Evolutionary conservation across 2,113 vertebrate species (phyloP).

Genomic region (Propithecus coquereli): DNA sequence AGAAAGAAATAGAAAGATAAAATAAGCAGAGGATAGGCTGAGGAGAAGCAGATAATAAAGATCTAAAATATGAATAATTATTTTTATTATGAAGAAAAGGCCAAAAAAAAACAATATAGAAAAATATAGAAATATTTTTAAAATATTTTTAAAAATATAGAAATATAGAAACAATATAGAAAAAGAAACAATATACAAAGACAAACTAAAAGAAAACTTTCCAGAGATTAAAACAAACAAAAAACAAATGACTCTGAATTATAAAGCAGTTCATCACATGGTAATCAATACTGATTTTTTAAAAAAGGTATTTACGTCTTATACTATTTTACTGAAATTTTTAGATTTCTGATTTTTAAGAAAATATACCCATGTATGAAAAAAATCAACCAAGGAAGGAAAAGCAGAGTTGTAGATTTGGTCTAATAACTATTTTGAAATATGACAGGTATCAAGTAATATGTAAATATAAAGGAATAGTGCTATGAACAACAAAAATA

Average conservation of each 20-base stretch:
- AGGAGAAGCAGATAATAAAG: neutral
- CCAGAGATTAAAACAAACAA: neutral
- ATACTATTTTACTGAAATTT: neutral
- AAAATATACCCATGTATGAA: neutral
- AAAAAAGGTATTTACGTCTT: neutral
- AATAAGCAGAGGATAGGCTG: neutral
- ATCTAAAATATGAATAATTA: neutral
- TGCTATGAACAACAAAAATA: neutral
- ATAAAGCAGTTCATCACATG: neutral
- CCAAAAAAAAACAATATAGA: neutral
- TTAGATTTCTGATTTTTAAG: neutral
- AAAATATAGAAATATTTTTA: too few species aligned
- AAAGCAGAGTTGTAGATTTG: neutral
- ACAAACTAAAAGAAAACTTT: constrained; percentile 45
- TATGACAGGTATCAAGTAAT: neutral
- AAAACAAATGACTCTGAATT: neutral
- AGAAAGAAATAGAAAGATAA: neutral
- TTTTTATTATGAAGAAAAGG: neutral
- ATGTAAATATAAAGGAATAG: neutral
- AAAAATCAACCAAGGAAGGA: neutral
- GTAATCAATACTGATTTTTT: neutral
- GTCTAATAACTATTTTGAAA: neutral
- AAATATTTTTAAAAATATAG: too few species aligned
- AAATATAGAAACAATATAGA: too few species aligned
- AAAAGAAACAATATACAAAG: neutral